phyloP scores from a whole-genome alignment of 1,140 invertebrate genomes.

The Varroa destructor region DNA sequence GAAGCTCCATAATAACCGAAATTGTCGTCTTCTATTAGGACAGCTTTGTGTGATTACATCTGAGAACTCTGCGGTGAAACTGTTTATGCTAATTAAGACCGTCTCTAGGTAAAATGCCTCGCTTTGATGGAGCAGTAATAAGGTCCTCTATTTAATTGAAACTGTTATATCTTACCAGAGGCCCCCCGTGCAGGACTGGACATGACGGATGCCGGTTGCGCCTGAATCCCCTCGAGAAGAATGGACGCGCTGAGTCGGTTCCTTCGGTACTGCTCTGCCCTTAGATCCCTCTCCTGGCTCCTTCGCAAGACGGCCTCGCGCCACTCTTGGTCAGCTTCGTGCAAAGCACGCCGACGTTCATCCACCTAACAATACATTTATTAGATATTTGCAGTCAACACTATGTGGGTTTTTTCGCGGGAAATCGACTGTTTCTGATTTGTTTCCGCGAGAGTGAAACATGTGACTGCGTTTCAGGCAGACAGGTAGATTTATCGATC shows the following conservation, averaged over 20 bases:
- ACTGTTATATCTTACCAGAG: background rate
- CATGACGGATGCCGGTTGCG: constrained; percentile 24
- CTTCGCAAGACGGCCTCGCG: constrained; percentile 27
- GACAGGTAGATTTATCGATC: no score
- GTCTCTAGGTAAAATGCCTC: no score
- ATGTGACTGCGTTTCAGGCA: no score
- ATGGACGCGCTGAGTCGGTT: constrained; percentile 27
- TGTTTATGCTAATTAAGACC: no score
- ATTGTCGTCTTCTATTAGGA: no score
- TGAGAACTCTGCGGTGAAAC: no score
- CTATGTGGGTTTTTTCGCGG: background rate
- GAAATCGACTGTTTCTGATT: no score
- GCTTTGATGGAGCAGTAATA: no score
- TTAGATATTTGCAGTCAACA: constrained; percentile 5
- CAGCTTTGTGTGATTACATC: no score
- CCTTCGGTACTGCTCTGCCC: constrained; percentile 27
- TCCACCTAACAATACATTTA: background rate
- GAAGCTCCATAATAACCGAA: no score
- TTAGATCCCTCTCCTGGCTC: constrained; percentile 26
- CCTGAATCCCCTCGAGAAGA: constrained; percentile 10
- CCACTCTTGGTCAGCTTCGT: constrained; percentile 27
- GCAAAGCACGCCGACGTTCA: constrained; percentile 24
- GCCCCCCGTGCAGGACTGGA: constrained; percentile 25
- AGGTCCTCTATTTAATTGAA: no score
- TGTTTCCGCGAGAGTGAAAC: no score